Conservation (phyloP, 2,113 vertebrate genomes). For the Brevimyrus niger region DNA sequence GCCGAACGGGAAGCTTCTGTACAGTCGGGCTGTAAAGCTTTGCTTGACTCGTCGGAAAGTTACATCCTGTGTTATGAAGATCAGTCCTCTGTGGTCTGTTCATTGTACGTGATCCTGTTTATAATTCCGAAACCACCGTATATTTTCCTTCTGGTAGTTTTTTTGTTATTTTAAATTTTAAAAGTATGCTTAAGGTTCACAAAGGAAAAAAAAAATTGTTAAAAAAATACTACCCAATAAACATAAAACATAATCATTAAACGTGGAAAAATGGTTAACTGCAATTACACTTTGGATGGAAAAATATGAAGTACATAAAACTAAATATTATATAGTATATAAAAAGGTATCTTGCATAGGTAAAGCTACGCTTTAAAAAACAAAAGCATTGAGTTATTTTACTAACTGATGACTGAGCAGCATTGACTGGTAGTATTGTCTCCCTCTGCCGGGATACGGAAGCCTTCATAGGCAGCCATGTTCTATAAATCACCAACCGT, state of each 20-base stretch:
- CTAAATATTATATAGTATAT: neutral
- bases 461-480: neutral
- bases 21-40: neutral
- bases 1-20: neutral
- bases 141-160: neutral
- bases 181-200: neutral
- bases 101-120: no score
- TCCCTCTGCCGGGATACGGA: neutral
- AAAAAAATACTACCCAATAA: neutral
- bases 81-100: neutral
- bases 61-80: neutral
- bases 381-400: neutral
- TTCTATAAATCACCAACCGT: neutral
- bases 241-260: neutral
- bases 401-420: neutral
- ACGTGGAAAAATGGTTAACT: neutral
- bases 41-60: constrained; percentile 3
- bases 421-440: neutral
- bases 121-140: neutral
- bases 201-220: neutral
- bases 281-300: neutral
- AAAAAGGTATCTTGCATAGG: neutral
- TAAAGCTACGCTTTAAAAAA: neutral
- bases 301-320: neutral
- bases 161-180: neutral